Evolutionary conservation across 2,113 vertebrate genomes (phyloP).

Genomic region (Apteryx owenii): DNA sequence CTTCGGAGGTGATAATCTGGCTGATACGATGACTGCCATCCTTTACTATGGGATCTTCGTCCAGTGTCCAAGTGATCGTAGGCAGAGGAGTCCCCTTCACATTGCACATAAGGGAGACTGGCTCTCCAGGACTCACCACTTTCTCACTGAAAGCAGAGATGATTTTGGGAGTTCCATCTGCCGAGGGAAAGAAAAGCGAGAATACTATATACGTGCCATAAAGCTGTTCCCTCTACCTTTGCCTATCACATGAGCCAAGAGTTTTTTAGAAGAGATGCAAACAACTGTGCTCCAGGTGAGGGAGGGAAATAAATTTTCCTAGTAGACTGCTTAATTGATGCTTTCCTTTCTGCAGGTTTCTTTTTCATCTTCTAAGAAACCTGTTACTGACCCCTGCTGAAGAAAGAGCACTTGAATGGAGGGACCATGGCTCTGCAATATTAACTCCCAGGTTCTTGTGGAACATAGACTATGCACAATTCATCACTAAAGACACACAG

Average conservation of each 20-base stretch:
- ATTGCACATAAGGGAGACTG: constrained; percentile 94
- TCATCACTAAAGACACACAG: neutral
- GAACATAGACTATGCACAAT: neutral
- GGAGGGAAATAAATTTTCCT: neutral
- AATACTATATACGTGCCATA: neutral
- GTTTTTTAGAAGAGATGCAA: neutral
- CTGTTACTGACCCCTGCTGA: neutral
- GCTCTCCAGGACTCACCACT: constrained; percentile 94
- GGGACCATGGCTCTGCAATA: neutral
- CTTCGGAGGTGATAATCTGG: constrained; percentile 92
- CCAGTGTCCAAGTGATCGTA: constrained; percentile 92
- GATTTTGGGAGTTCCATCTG: constrained; percentile 98
- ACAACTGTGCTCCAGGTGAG: neutral
- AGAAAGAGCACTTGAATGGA: neutral
- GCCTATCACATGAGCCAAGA: neutral
- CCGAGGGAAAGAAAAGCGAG: constrained; percentile 14
- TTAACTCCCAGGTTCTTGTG: neutral
- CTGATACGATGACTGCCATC: constrained; percentile 93
- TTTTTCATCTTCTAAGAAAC: neutral
- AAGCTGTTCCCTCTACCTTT: neutral
- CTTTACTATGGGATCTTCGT: constrained; percentile 94
- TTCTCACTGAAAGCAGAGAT: constrained; percentile 97
- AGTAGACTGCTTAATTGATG: neutral
- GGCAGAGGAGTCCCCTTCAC: constrained; percentile 96
- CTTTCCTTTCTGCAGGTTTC: neutral